A percentile compares a stretch with the other conserved stretches of the same genome.
phyloP scores from a whole-genome alignment of 1,140 invertebrate genomes.

The Caenorhabditis tropicalis region DNA sequence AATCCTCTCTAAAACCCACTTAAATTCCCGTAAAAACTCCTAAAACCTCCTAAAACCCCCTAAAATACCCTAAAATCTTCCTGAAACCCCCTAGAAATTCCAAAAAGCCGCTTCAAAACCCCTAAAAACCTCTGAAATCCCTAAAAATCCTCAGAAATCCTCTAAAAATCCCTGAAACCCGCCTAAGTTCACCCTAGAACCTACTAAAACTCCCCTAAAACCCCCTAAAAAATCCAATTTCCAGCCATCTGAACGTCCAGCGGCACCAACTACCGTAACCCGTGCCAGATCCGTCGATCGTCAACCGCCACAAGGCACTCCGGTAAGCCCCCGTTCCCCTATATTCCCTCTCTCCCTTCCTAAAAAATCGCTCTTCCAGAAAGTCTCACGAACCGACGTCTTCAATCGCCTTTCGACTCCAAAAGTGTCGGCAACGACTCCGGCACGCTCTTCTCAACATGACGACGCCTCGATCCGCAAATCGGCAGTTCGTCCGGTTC shows the following conservation, averaged over 20 bases:
- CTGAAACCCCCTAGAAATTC: no score
- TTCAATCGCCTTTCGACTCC: neutral
- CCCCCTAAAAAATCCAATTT: no score
- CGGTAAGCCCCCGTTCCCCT: neutral
- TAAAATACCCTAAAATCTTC: no score
- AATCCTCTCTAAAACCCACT: no score
- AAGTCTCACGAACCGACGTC: neutral
- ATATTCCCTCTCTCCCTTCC: neutral
- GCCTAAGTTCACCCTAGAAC: no score
- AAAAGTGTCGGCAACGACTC: neutral
- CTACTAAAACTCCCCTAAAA: no score
- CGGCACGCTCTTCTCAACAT: neutral
- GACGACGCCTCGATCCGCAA: neutral
- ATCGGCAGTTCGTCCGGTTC: neutral
- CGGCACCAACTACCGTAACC: neutral
- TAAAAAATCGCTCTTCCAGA: neutral
- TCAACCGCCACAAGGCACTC: neutral
- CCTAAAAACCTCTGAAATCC: no score
- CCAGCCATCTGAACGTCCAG: neutral
- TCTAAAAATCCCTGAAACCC: no score
- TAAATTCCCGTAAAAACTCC: no score
- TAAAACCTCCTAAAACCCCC: no score
- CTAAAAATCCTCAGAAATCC: no score
- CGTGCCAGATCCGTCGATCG: neutral
- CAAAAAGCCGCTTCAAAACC: no score